Evolutionary conservation across 2,113 vertebrate genomes (phyloP), one percentile per base, ranked within the genome.

Genomic region (Progne subis): DNA sequence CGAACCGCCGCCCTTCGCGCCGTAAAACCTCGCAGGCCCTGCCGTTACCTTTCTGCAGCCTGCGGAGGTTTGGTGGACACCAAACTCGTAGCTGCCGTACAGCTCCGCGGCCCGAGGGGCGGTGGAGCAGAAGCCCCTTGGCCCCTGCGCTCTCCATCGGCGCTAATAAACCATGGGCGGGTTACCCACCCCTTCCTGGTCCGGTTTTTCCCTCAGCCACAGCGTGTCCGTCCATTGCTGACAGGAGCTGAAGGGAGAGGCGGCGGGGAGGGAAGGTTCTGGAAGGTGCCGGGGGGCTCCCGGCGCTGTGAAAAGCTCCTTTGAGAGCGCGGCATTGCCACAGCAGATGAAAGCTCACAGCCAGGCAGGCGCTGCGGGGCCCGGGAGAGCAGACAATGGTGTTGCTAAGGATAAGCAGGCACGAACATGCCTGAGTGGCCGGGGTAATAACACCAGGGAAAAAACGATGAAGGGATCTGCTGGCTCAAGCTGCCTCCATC

Each of bases 401-500:
- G 82, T 11, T 32, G 90, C 59, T 41, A 7, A 67, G 9, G 32
- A 26, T n/a, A 12, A 77, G 43, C 68, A n/a, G 69, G 70, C 41
- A 37, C 4, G 7, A 69, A 17, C 43, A 3, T 0, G 14, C 3
- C 3, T 56, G 53, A 11, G 28, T 4, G 34, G 18, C 92, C 0
- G 6, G 13, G 44, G 37, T 64, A 14, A 10, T 9, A 60, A 46
- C 75, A 32, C 25, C 13, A 29, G 64, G 64, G 56, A 18, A 31
- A 53, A 61, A n/a, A n/a, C n/a, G 64, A 26, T 2, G 7, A 41
- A 34, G 52, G 24, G 29, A 89, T 13, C 26, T 1, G 1, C 18
- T 5, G 25, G 23, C 6, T 63, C 11, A 0, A 2, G n/a, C 31
- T 0, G 2, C 29, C 34, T 41, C 39, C 8, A 1, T 41, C 41